Conservation (phyloP, 2,113 vertebrate genomes). For the Thamnophis sirtalis region DNA sequence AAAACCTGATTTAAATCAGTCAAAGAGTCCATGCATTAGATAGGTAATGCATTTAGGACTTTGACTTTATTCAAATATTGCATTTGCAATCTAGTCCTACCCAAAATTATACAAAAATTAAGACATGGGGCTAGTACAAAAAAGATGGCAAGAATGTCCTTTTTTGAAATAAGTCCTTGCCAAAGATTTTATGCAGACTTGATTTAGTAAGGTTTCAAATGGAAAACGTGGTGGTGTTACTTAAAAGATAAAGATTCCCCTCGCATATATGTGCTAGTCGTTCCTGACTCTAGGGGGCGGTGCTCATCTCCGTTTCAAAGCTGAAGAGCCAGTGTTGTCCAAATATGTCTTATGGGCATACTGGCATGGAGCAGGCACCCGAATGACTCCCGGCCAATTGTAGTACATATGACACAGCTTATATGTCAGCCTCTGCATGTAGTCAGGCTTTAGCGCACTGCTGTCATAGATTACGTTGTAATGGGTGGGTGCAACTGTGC, state of each 20-base stretch:
- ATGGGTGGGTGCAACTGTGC: conserved; percentile 87
- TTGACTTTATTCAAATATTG: background rate
- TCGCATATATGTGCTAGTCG: too few relatives aligned
- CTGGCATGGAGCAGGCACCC: too few relatives aligned
- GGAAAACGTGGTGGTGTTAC: conserved; percentile 3
- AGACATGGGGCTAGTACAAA: background rate
- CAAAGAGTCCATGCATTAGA: background rate
- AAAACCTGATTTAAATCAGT: background rate
- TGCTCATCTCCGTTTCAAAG: too few relatives aligned
- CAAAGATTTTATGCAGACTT: background rate
- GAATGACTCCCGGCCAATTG: conserved; percentile 91
- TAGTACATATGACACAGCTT: conserved; percentile 95
- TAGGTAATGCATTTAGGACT: background rate
- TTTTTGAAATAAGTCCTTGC: background rate
- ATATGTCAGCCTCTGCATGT: conserved; percentile 91
- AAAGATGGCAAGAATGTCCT: background rate
- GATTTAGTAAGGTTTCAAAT: background rate
- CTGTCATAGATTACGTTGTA: conserved; percentile 92
- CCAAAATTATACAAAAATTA: background rate
- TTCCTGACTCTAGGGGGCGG: too few relatives aligned
- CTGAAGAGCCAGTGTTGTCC: too few relatives aligned
- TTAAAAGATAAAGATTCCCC: background rate
- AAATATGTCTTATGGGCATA: too few relatives aligned
- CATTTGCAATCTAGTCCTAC: background rate
- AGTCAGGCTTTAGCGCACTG: conserved; percentile 87